phyloP scores from a whole-genome alignment of 2,113 vertebrate species.

The Gavialis gangeticus region DNA sequence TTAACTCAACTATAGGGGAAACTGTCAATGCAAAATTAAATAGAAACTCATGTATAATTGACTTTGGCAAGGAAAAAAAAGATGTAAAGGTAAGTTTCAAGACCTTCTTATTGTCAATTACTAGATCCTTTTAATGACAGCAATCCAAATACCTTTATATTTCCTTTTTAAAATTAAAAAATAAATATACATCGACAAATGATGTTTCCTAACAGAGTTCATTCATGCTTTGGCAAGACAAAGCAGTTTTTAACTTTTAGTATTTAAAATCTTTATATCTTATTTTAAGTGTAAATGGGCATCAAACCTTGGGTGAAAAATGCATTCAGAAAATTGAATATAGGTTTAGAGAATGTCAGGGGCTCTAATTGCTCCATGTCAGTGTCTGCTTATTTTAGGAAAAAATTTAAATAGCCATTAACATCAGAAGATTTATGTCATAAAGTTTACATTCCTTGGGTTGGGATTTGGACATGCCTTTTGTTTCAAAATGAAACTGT shows the following conservation, averaged over 20 bases:
- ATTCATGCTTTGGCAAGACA: neutral
- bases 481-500: constrained; percentile 4
- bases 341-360: constrained; percentile 5
- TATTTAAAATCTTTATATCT: constrained; percentile 22
- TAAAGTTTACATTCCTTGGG: neutral
- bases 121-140: neutral
- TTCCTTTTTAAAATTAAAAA: constrained; percentile 8
- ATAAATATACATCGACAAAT: neutral
- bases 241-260: neutral
- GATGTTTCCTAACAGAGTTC: neutral
- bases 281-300: neutral
- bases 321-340: constrained; percentile 19
- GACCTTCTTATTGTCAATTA: constrained; percentile 30
- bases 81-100: constrained; percentile 14
- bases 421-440: constrained; percentile 5
- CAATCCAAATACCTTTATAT: neutral
- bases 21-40: constrained; percentile 24
- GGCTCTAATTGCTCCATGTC: neutral
- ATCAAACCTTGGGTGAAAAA: constrained; percentile 13
- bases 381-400: constrained; percentile 16
- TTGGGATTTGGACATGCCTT: constrained; percentile 25
- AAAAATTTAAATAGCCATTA: constrained; percentile 1
- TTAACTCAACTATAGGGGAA: constrained; percentile 32
- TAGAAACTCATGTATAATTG: constrained; percentile 48
- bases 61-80: constrained; percentile 23